A percentile compares a stretch with the other conserved stretches of the same genome.
phyloP scores from a whole-genome alignment of 2,113 vertebrate genomes.

The Gambusia affinis region DNA sequence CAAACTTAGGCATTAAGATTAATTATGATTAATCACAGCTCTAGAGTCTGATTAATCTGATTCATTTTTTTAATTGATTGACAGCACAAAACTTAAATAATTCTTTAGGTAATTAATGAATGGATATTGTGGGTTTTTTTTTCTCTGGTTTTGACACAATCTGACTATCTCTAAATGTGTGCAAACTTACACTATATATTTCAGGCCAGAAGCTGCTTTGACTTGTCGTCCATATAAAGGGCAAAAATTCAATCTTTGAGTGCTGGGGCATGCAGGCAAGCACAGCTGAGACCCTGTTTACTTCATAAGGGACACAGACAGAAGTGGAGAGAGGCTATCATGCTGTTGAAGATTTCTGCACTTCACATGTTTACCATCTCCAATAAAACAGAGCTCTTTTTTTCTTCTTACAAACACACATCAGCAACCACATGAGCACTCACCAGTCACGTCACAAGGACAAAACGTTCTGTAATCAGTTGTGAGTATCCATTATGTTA shows the following conservation, averaged over 20 bases:
- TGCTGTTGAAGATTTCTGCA: conserved; percentile 6
- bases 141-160: neutral
- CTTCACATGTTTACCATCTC: conserved; percentile 37
- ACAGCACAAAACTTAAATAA: no score
- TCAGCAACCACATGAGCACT: neutral
- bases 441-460: conserved; percentile 59
- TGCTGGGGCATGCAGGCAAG: conserved; percentile 27
- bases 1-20: no score
- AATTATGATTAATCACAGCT: no score
- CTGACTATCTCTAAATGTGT: neutral
- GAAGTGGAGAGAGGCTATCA: conserved; percentile 4
- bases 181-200: neutral
- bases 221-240: conserved; percentile 29
- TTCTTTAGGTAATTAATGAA: no score
- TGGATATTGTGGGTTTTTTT: no score
- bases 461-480: conserved; percentile 61
- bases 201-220: neutral
- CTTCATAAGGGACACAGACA: conserved; percentile 35
- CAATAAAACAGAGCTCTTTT: conserved; percentile 9
- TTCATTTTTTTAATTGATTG: no score
- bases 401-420: neutral
- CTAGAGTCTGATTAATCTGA: no score
- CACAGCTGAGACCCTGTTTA: conserved; percentile 54
- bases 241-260: conserved; percentile 53
- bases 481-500: conserved; percentile 69